Evolutionary conservation across 1,140 invertebrate genomes (phyloP), one percentile per base, ranked within the genome.

Genomic region (Apis cerana): DNA sequence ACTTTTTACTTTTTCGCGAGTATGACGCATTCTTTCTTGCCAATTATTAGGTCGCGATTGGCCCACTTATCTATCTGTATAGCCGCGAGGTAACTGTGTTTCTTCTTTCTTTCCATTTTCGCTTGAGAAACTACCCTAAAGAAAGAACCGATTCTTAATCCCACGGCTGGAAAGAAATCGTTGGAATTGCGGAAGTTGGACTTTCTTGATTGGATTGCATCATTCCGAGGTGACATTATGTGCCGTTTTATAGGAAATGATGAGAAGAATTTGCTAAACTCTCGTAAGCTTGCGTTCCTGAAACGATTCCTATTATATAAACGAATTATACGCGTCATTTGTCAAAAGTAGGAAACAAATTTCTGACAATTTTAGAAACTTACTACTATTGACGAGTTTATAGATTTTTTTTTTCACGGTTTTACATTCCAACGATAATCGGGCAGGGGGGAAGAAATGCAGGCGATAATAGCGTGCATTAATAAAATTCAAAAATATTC

Each of bases 41-140:
- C 86, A 90, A 91, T 92, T 91, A 92, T 90, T 89, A 65, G 70
- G 58, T 68, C 48, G 52, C 58, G 70, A 75, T 75, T 76, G 62
- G 74, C 64, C 72, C 70, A 50, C 69, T 23, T 17, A 17, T 17
- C 54, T 56, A 80, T 80, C 79, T 59, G 83, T 82, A 64, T 72
- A 13, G 81, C 77, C 80, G 65, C 56, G 33, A 71, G 68, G 54
- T 69, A 74, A 69, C 67, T 86, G 85, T 77, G 84, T 88, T 88
- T 82, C 85, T 87, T 89, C 74, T 88, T 85, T 80, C 80, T 84
- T 83, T 50, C 77, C 65, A 76, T 64, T 69, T 82, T 82, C 33
- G 23, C 61, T 87, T 80, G 75, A 62, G 85, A 83, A 83, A 86
- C 77, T 50, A 54, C n/a, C 64, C 58, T 19, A 23, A 84, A 80